These are phyloP conservation scores for Crotalus helleri DNA, from an alignment of 2,113 vertebrate species.

Conservation along the genomic window DNA sequence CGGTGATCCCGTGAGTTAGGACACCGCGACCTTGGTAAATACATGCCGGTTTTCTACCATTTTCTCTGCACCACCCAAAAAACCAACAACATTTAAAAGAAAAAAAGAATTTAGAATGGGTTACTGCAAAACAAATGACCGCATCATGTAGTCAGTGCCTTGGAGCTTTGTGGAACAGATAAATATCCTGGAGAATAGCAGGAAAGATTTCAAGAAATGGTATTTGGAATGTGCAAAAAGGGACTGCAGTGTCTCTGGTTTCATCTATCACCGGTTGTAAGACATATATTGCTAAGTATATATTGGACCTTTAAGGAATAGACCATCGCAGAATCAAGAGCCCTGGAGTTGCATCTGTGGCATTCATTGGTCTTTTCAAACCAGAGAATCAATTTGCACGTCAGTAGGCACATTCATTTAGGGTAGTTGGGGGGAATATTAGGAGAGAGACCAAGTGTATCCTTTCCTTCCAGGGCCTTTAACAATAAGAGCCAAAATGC, in stretches of 20 bases:
- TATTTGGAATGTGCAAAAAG: background rate
- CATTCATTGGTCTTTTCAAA: constrained; percentile 41
- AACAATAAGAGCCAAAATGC: constrained; percentile 9
- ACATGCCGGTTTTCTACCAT: background rate
- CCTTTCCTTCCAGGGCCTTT: constrained; percentile 10
- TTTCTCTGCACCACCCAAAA: background rate
- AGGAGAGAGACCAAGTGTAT: constrained; percentile 30
- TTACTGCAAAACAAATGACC: background rate
- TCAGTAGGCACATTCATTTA: constrained; percentile 25
- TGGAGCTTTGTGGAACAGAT: background rate
- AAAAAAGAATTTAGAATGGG: background rate
- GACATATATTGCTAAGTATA: background rate
- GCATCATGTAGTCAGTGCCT: background rate
- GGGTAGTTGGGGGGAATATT: constrained; percentile 28
- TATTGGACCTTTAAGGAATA: background rate
- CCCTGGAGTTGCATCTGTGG: constrained; percentile 30
- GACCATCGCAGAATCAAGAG: constrained; percentile 42
- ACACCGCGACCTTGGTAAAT: background rate
- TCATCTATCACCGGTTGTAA: background rate
- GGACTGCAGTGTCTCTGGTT: background rate
- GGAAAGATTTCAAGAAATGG: background rate
- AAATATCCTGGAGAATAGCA: background rate
- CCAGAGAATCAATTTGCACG: constrained; percentile 61
- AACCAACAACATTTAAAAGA: background rate
- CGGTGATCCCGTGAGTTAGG: background rate